Evolutionary conservation across 2,797 vertebrate species (phyloP).

Genomic region (Gymnodraco acuticeps): DNA sequence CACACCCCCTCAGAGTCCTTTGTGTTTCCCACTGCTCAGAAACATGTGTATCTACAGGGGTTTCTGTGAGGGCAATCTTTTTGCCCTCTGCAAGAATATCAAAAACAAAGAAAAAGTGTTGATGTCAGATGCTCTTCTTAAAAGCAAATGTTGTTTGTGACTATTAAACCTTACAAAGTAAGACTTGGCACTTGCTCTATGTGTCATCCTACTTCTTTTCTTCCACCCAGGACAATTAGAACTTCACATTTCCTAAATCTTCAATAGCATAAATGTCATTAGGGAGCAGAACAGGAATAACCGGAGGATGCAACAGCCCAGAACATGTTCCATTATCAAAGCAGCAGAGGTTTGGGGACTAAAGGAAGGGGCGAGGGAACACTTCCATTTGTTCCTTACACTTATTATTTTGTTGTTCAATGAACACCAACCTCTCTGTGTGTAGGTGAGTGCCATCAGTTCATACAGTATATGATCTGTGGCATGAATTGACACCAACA

Average conservation of each 20-base stretch:
- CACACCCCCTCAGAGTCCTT: not conserved
- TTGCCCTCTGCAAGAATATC: conserved; percentile 2
- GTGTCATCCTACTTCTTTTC: not conserved
- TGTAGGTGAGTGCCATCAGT: not conserved
- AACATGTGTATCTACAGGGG: conserved; percentile 3
- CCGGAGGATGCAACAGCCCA: conserved; percentile 36
- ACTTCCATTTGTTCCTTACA: conserved; percentile 18
- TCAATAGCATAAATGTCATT: conserved; percentile 55
- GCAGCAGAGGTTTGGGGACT: not conserved
- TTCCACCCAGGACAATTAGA: conserved; percentile 48
- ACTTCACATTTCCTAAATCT: conserved; percentile 56
- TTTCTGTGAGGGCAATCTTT: not conserved
- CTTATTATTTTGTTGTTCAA: conserved; percentile 14
- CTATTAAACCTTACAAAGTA: conserved; percentile 29
- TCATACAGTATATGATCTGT: not conserved
- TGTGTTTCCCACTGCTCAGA: not conserved
- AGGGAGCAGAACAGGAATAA: conserved; percentile 58
- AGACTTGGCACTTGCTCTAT: conserved; percentile 9
- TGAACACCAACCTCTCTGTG: conserved; percentile 3
- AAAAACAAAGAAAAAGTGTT: not conserved
- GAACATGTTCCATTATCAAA: conserved; percentile 21
- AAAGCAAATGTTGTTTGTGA: conserved; percentile 53
- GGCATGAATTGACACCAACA: not conserved
- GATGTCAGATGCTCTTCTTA: conserved; percentile 34
- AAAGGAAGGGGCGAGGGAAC: not conserved